phyloP scores from a whole-genome alignment of 2,113 vertebrate genomes.

The Fulica atra region DNA sequence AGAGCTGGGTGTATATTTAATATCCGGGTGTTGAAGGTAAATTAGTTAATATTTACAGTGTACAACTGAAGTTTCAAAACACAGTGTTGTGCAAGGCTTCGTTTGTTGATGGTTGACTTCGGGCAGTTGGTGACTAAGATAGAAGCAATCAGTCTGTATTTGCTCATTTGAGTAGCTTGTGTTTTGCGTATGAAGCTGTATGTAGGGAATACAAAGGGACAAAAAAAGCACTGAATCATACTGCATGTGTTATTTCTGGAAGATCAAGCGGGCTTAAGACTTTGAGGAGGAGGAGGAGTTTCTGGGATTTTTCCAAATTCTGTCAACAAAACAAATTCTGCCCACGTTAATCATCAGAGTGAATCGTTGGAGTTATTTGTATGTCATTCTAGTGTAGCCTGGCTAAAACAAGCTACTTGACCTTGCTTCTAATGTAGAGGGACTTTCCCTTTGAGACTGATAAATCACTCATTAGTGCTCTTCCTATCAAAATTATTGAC shows the following conservation, averaged over 20 bases:
- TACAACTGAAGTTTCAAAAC: too few relatives aligned
- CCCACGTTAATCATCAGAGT: not conserved
- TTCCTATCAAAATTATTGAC: not conserved
- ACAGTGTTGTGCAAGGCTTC: not conserved
- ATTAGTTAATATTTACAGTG: not conserved
- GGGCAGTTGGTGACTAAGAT: not conserved
- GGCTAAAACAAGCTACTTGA: not conserved
- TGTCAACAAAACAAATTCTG: conserved; percentile 45
- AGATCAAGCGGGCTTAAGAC: not conserved
- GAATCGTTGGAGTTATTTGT: not conserved
- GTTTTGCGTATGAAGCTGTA: not conserved
- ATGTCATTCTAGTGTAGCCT: not conserved
- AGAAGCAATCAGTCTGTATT: not conserved
- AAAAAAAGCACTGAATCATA: not conserved
- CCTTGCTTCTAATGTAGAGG: not conserved
- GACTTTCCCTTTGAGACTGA: not conserved
- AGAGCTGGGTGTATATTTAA: not conserved
- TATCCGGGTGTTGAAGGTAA: not conserved
- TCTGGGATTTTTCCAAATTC: conserved; percentile 13
- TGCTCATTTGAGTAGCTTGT: not conserved
- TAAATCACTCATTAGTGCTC: not conserved
- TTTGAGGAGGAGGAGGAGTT: not conserved
- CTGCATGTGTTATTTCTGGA: conserved; percentile 6
- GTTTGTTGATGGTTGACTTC: not conserved
- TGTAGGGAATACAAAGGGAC: not conserved